These are phyloP conservation scores for Pseudochromis fuscus DNA, from an alignment of 2,797 vertebrate species.

Conservation along the genomic window DNA sequence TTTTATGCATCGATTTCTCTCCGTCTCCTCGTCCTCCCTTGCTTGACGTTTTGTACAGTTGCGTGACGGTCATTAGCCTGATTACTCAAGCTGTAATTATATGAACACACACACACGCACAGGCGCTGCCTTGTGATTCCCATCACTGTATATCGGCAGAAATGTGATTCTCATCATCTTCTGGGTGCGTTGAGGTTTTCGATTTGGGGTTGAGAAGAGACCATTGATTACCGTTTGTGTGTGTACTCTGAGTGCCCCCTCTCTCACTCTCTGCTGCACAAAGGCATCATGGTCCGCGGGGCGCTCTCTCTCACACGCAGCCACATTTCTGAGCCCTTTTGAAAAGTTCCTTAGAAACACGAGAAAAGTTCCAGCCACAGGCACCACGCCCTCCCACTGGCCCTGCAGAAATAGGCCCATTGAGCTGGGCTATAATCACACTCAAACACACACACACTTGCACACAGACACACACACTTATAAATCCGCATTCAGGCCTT, in stretches of 20 bases:
- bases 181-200: slow-evolving; percentile 52
- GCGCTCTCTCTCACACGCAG: slow-evolving; percentile 64
- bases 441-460: slow-evolving; percentile 45
- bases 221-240: slow-evolving; percentile 78
- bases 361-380: slow-evolving; percentile 87
- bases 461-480: slow-evolving; percentile 50
- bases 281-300: slow-evolving; percentile 75
- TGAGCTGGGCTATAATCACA: slow-evolving; percentile 78
- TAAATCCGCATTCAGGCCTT: slow-evolving; percentile 60
- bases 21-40: slow-evolving; percentile 19
- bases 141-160: slow-evolving; percentile 56
- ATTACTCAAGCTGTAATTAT: slow-evolving; percentile 73
- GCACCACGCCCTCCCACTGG: slow-evolving; percentile 84
- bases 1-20: slow-evolving; percentile 47
- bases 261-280: slow-evolving; percentile 65
- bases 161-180: slow-evolving; percentile 74
- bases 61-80: slow-evolving; percentile 75
- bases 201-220: slow-evolving; percentile 63
- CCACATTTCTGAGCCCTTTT: slow-evolving; percentile 85
- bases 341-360: slow-evolving; percentile 89
- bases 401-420: slow-evolving; percentile 80
- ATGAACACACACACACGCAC: slow-evolving; percentile 27
- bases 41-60: slow-evolving; percentile 48
- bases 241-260: slow-evolving; percentile 64
- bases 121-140: slow-evolving; percentile 68